phyloP scores from a whole-genome alignment of 2,797 vertebrate species.

The Pitangus sulphuratus region DNA sequence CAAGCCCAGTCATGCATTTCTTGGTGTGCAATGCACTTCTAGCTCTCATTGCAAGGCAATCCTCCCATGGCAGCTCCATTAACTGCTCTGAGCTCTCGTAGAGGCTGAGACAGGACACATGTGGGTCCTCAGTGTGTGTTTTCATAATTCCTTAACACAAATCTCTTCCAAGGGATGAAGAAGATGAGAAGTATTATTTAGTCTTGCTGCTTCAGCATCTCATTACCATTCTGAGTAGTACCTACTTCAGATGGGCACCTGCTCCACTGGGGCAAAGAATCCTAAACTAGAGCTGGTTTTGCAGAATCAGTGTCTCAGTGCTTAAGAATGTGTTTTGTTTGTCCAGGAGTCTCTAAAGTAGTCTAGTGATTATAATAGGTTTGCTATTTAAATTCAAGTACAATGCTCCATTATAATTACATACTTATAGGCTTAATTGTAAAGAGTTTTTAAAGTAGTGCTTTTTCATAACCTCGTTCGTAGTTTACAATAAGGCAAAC shows the following conservation, averaged over 20 bases:
- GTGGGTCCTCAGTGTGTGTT: neutral
- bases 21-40: neutral
- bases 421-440: neutral
- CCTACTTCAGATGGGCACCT: neutral
- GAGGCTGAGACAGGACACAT: neutral
- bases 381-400: constrained; percentile 28
- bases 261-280: neutral
- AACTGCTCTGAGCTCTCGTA: neutral
- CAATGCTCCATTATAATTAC: neutral
- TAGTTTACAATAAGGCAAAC: neutral
- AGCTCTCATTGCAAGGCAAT: neutral
- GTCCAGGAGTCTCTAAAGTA: neutral
- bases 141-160: neutral
- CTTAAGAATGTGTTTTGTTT: neutral
- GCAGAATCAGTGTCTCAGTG: neutral
- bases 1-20: accelerated
- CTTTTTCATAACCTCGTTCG: neutral
- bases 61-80: neutral
- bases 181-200: neutral
- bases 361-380: neutral
- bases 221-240: neutral
- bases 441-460: neutral
- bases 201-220: neutral
- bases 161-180: neutral
- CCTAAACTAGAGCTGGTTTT: neutral